A percentile compares a stretch with the other conserved stretches of the same genome.
Evolutionary conservation across 2,113 vertebrate genomes (phyloP).

Genomic region (Triplophysa dalaica): DNA sequence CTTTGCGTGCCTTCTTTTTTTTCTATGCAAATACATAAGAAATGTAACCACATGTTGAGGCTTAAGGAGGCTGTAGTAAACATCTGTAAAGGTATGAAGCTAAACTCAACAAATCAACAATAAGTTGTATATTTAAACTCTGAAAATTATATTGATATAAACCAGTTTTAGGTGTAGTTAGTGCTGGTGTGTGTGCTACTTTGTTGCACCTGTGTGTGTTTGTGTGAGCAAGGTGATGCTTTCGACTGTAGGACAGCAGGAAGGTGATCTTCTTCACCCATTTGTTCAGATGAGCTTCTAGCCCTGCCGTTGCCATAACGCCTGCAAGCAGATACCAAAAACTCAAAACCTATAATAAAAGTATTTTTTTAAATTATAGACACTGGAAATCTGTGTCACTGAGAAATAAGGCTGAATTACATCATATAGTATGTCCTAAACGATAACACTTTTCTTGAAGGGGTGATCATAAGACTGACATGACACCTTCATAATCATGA

Average conservation of each 20-base stretch:
- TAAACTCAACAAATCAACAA: neutral
- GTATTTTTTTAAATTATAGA: neutral
- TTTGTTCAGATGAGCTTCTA: slow-evolving; percentile 58
- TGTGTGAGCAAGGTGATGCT: slow-evolving; percentile 32
- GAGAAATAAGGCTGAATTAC: too few species aligned
- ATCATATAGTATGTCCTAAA: too few species aligned
- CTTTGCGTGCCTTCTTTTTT: slow-evolving; percentile 71
- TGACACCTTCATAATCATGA: too few species aligned
- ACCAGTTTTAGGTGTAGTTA: neutral
- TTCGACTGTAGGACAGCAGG: slow-evolving; percentile 56
- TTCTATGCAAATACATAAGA: slow-evolving; percentile 59
- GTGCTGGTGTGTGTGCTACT: neutral
- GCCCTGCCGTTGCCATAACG: slow-evolving; percentile 62
- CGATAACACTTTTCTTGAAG: too few species aligned
- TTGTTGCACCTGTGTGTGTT: slow-evolving; percentile 48
- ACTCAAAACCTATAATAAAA: neutral
- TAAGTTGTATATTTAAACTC: neutral
- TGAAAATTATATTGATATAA: neutral
- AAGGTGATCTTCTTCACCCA: slow-evolving; percentile 59
- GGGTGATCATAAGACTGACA: too few species aligned
- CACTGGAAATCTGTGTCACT: too few species aligned
- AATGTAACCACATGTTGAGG: neutral
- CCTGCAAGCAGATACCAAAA: slow-evolving; percentile 48
- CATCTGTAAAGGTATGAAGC: neutral
- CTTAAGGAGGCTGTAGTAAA: neutral